Evolutionary conservation across 2,888 invertebrate species (phyloP).

Genomic region (Corbicula japonica): DNA sequence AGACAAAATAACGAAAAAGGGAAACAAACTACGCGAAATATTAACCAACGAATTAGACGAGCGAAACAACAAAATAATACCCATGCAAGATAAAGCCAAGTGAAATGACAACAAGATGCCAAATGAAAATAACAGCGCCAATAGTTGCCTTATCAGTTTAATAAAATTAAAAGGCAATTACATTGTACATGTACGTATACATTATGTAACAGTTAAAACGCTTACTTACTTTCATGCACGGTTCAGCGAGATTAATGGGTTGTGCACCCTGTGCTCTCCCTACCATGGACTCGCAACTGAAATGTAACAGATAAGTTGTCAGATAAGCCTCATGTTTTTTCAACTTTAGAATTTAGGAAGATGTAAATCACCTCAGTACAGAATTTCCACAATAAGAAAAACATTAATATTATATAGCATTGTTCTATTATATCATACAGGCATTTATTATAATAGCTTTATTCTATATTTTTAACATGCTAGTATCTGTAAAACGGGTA

Average conservation of each 20-base stretch:
- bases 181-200: too few species aligned
- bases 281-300: slow-evolving; percentile 34
- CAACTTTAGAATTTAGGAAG: too few species aligned
- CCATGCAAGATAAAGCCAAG: background rate
- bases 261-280: slow-evolving; percentile 21
- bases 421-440: too few species aligned
- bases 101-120: background rate
- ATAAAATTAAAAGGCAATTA: too few species aligned
- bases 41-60: background rate
- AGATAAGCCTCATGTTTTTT: background rate
- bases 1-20: too few species aligned
- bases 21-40: background rate
- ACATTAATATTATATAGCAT: too few species aligned
- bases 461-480: too few species aligned
- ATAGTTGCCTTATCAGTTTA: background rate
- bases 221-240: slow-evolving; percentile 34
- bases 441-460: too few species aligned
- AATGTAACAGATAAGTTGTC: background rate
- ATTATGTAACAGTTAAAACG: too few species aligned
- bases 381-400: too few species aligned
- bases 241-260: slow-evolving; percentile 14
- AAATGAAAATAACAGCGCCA: background rate
- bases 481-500: too few species aligned
- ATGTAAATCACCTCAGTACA: too few species aligned
- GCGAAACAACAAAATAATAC: background rate